Base-by-base conservation (phyloP, 2,797 vertebrate species). In the Phoeniculus purpureus region DNA sequence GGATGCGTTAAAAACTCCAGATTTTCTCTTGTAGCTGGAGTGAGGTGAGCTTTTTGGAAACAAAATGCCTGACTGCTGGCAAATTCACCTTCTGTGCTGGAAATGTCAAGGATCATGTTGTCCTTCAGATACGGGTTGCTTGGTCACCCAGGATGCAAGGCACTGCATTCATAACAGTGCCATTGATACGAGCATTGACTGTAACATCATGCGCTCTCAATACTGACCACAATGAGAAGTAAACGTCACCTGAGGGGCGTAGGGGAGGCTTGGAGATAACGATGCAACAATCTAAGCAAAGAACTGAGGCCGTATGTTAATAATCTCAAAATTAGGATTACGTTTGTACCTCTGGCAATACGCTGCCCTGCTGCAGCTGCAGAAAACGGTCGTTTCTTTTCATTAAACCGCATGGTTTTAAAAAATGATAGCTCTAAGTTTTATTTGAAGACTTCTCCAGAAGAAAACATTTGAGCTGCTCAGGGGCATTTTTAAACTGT, bases 401-500 rank as follows among this genome's bases (percentile, higher is more conserved):
- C 62, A 88, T 79, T 91, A 84, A 67, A 72, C 17, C 15, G 29
- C 22, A 60, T 48, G 29, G 23, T 56, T 95, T 89, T 95, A 88
- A 89, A 94, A 68, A 85, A 68, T 7, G 56, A 87, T 18, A 52
- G 13, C 48, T 89, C 19, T 72, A 90, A 92, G 92, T 86, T 81
- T 91, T 75, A 66, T 58, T 72, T 75, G 73, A 84, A 70, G 86
- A 70, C 32, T 56, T 71, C 65, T 79, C 47, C 66, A 55, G 85
- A 74, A 72, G 40, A 73, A 84, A 84, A 91, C 65, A 40, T 29
- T 31, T 45, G 26, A 82, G 65, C 21, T 47, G 72, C 90, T 94
- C 56, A 19, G 25, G 58, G 90, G 75, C 62, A 87, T 75, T 95
- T 95, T 91, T 71, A 77, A 95, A 77, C 67, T 23, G 51, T 68